phyloP scores from a whole-genome alignment of 2,797 vertebrate species.

The Argya squamiceps region DNA sequence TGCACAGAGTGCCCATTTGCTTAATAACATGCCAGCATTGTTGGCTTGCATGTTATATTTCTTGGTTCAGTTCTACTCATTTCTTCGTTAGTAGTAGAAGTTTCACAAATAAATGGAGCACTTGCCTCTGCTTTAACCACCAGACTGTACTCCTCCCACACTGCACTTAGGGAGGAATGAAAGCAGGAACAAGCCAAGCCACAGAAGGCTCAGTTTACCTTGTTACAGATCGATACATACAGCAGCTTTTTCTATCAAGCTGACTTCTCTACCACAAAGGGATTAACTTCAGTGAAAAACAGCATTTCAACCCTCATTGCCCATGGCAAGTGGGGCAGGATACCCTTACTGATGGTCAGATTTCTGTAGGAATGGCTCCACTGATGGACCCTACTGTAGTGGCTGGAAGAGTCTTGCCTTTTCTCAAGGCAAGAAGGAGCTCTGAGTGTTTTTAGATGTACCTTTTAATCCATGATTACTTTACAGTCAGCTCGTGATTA shows the following conservation, averaged over 20 bases:
- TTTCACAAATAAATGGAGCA: background rate
- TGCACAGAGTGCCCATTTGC: background rate
- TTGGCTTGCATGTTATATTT: slow-evolving; percentile 7
- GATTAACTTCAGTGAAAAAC: background rate
- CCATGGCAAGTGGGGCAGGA: background rate
- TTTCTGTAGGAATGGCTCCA: background rate
- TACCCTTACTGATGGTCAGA: background rate
- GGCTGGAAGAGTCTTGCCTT: background rate
- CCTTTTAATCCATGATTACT: background rate
- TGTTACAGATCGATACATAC: background rate
- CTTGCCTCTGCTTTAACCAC: background rate
- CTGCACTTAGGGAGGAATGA: background rate
- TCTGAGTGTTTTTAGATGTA: background rate
- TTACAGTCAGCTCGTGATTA: background rate
- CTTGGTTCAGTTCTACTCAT: background rate
- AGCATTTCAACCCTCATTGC: background rate
- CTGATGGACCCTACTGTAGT: background rate
- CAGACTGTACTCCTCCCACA: background rate
- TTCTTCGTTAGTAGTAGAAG: background rate
- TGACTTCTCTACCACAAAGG: background rate
- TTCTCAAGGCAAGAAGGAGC: background rate
- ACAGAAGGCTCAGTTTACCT: background rate
- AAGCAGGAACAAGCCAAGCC: background rate
- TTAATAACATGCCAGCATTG: background rate
- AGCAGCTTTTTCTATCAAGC: background rate